A percentile compares a stretch with the other conserved stretches of the same genome.
Evolutionary conservation across 2,797 vertebrate genomes (phyloP).

Genomic region (Acanthopagrus latus): DNA sequence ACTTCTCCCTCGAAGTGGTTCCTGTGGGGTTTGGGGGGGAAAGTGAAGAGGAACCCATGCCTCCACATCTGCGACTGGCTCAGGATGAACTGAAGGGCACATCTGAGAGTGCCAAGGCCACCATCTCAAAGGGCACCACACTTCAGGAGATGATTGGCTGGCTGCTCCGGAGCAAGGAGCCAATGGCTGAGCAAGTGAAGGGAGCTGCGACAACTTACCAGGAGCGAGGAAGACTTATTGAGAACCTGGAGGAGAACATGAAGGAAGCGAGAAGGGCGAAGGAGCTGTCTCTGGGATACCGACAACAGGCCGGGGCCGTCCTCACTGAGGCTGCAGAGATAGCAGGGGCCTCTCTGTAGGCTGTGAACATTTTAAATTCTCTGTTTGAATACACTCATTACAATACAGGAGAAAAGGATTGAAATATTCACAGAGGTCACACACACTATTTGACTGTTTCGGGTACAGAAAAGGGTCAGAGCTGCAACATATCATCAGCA

Average conservation of each 20-base stretch:
- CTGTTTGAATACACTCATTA: not conserved
- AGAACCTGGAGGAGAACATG: slow-evolving; percentile 84
- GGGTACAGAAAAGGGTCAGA: not conserved
- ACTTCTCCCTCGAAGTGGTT: slow-evolving; percentile 79
- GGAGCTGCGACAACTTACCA: slow-evolving; percentile 67
- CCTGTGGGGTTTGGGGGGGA: slow-evolving; percentile 43
- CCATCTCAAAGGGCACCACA: slow-evolving; percentile 73
- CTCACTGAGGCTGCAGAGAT: slow-evolving; percentile 80
- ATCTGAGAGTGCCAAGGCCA: slow-evolving; percentile 77
- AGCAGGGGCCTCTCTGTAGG: slow-evolving; percentile 66
- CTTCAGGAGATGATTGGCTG: slow-evolving; percentile 82
- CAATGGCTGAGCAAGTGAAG: slow-evolving; percentile 74
- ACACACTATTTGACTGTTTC: not conserved
- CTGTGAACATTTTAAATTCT: not conserved
- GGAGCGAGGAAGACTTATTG: slow-evolving; percentile 76
- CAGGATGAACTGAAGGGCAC: slow-evolving; percentile 72
- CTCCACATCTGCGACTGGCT: slow-evolving; percentile 69
- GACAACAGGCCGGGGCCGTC: slow-evolving; percentile 72
- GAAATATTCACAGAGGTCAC: not conserved
- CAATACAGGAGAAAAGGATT: not conserved
- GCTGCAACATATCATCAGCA: not conserved
- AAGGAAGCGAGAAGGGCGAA: slow-evolving; percentile 79
- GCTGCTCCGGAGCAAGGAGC: slow-evolving; percentile 73
- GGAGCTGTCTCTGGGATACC: slow-evolving; percentile 77
- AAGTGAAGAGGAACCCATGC: slow-evolving; percentile 27